Evolutionary conservation across 2,797 vertebrate genomes (phyloP), one percentile per base, ranked within the genome.

Genomic region (Cercopithecus neglectus): DNA sequence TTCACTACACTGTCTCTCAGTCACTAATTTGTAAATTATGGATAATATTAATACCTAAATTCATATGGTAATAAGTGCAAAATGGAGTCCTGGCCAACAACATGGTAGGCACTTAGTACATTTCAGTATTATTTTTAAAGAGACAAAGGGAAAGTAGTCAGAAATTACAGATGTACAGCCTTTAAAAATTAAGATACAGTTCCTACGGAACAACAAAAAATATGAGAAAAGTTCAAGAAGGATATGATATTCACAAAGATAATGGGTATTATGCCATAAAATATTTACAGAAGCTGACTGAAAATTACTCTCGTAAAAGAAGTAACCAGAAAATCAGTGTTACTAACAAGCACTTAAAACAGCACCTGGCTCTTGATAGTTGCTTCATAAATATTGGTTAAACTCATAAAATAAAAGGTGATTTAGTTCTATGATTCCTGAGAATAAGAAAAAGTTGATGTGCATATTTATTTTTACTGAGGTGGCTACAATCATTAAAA

Each of bases 31-130:
- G 33, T 78, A 93, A 95, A 82, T 72, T 81, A 59, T 5, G 21
- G 13, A 88, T 41, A 93, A 90, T 48, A 46, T 75, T 44, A 80
- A 92, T 91, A 76, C 11, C 24, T 82, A 95, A 95, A 95, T 87
- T 80, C 19, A 87, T 22, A 88, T 39, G 5, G 19, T 61, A 92
- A 74, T 80, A 86, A 61, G 46, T 44, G 26, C 55, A 91, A 91
- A 83, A 57, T 75, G 39, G 39, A 86, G 57, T 76, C 44, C 48
- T 95, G 30, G 30, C 1, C 55, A 55, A 81, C 16, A 22, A 79
- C 19, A 75, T 39, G 33, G 74, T 22, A 91, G 59, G 36, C 36
- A 95, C 22, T 74, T 53, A 89, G 59, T 48, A 87, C 89, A 90
- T 30, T 28, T 92, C 33, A 33, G 9, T 22, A 26, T 12, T 61